Evolutionary conservation across 2,888 invertebrate genomes (phyloP), one percentile per base, ranked within the genome.

Genomic region (Polylopha cassiicola): DNA sequence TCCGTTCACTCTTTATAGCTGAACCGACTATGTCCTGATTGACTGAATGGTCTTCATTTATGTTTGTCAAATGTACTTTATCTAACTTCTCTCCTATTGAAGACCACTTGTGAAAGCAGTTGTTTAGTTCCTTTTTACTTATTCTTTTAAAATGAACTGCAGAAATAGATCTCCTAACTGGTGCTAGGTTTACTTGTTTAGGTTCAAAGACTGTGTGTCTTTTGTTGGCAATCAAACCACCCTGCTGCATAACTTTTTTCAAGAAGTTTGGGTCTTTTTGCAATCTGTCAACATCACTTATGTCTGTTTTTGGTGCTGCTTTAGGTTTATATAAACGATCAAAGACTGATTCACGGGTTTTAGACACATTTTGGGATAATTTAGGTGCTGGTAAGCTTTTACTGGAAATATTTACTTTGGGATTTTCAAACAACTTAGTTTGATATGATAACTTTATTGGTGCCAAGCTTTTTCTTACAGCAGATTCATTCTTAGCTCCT

Each of bases 121-220:
- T 81, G 1, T 50, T 47, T 0, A 75, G 46, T 47, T 81, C 81
- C 10, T 48, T 65, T 37, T 74, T 74, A 10, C 60, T 66, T 2
- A 84, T 65, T 3, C 71, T 55, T 43, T 81, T 86, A 3, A 86
- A 79, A 48, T 87, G 86, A 0, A 86, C 76, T 0, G 87, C 85
- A 0, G 87, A 86, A 36, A 87, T 77, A 0, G 87, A 87, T 20
- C 86, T 55, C 8, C 86, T 61, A 0, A 71, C 67, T 0, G 66
- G 72, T 0, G 39, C 18, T 0, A 32, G 42, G 2, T 46, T 37
- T 31, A 56, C 52, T 0, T 55, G 46, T 17, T 62, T 64, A 0
- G 26, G 37, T 1, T 71, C 67, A 31, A 67, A 68, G 0, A 67
- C 48, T 1, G 78, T 70, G 7, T 70, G 66, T 7, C 74, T 54